Conservation (phyloP, 2,888 invertebrate species). For the Chirona hameri region DNA sequence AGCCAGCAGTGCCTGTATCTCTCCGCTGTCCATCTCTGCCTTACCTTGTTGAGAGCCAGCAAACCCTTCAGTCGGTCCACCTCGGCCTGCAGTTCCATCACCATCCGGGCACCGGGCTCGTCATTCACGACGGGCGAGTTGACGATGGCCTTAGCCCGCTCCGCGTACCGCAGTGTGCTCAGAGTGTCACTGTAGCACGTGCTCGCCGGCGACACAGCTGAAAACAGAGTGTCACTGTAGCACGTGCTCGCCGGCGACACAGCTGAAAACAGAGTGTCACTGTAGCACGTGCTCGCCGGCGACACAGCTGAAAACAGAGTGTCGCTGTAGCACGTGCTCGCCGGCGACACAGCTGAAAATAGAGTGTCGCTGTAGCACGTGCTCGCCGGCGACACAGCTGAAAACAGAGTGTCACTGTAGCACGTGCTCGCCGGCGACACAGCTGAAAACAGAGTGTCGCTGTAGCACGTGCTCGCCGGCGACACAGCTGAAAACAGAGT, state of each 20-base stretch:
- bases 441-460: background rate
- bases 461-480: constrained; percentile 62
- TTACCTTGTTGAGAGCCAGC: constrained; percentile 27
- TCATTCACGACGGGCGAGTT: constrained; percentile 62
- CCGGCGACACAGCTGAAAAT: background rate
- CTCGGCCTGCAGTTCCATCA: constrained; percentile 35
- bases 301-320: constrained; percentile 60
- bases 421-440: constrained; percentile 47
- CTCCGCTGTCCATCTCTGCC: background rate
- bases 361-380: constrained; percentile 49
- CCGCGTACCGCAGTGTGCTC: constrained; percentile 75
- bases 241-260: constrained; percentile 53
- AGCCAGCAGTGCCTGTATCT: no score
- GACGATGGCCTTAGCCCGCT: constrained; percentile 67
- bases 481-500: constrained; percentile 60
- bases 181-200: constrained; percentile 73
- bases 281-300: constrained; percentile 62
- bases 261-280: background rate
- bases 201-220: constrained; percentile 73
- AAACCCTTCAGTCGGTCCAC: constrained; percentile 35
- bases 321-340: constrained; percentile 49
- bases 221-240: constrained; percentile 64
- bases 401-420: constrained; percentile 50
- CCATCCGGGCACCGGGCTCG: constrained; percentile 48
- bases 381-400: constrained; percentile 73